phyloP scores from a whole-genome alignment of 2,113 vertebrate genomes.

The Stigmatopora argus region DNA sequence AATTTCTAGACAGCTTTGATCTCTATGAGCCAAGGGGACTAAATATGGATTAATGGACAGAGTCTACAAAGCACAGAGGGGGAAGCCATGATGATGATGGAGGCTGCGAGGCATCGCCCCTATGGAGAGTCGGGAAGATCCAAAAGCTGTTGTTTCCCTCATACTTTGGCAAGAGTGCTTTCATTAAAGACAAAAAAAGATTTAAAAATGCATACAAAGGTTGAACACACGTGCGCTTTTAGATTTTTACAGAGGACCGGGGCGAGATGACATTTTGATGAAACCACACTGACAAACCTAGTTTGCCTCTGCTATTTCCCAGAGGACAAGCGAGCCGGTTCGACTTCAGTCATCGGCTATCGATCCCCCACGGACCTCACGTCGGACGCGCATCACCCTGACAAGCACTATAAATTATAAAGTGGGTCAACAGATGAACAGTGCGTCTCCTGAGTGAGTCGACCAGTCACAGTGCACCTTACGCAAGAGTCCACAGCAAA shows the following conservation, averaged over 20 bases:
- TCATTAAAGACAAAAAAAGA: too few species aligned
- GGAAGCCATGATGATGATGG: too few species aligned
- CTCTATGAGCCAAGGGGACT: too few species aligned
- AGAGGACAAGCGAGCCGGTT: slow-evolving; percentile 31
- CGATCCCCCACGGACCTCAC: slow-evolving; percentile 55
- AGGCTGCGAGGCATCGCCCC: too few species aligned
- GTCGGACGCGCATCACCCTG: slow-evolving; percentile 40
- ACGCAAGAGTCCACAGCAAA: slow-evolving; percentile 38
- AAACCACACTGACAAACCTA: slow-evolving; percentile 46
- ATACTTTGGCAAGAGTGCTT: too few species aligned
- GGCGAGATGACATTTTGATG: slow-evolving; percentile 55
- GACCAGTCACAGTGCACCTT: slow-evolving; percentile 26
- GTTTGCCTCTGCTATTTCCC: slow-evolving; percentile 50
- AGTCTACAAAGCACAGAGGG: too few species aligned
- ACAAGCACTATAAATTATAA: slow-evolving; percentile 59
- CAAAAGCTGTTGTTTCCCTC: too few species aligned
- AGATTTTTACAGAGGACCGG: slow-evolving; percentile 18
- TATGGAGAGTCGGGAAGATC: too few species aligned
- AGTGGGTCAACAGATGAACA: slow-evolving; percentile 41
- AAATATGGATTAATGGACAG: too few species aligned
- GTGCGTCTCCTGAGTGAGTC: slow-evolving; percentile 34
- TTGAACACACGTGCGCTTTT: background rate
- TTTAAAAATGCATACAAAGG: too few species aligned
- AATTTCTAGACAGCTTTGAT: too few species aligned
- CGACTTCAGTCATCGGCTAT: slow-evolving; percentile 50